Evolutionary conservation across 2,113 vertebrate genomes (phyloP), one percentile per base, ranked within the genome.

Genomic region (Elachura formosa): DNA sequence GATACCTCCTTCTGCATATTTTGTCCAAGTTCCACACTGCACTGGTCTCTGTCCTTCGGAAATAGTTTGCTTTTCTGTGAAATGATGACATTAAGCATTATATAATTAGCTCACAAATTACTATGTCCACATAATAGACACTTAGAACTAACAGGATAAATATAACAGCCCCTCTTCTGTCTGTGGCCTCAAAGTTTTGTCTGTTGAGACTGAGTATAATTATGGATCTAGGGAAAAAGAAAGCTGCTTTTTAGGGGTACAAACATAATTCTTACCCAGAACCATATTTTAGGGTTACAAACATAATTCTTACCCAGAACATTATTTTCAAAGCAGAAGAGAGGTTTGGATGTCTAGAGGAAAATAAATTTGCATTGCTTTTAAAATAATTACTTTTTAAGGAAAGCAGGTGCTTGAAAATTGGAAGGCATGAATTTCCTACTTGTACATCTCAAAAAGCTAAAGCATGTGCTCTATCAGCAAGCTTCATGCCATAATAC

Each of bases 21-120:
- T 99, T 94, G 99, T 99, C 99, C 99, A 99, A 66, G 98, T 98
- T 96, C 99, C 99, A 97, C 99, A 99, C 97, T 99, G 99, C 91
- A 98, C 98, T 88, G 98, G 98, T 94, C 99, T 99, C 98, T 99
- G 99, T 68, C 99, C 98, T 97, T 99, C 99, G 86, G 99, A 98
- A 94, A 98, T 98, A 97, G 98, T 98, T 97, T 98, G 97, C 97
- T 98, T 99, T 96, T 98, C 99, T 99, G 93, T 29, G 92, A 92
- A 95, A 88, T 13, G 7, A 96, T 73, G 31, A 93, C 7, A 96
- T 83, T 58, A 95, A 87, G 54, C 24, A 84, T 93, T 62, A 68
- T 33, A 79, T 41, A 76, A 78, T 75, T 91, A 94, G 59, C 62
- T 87, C 49, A 93, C 16, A 79, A 34, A 91, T 67, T 43, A 68